These are phyloP conservation scores for Poecilia wingei DNA, from an alignment of 2,797 vertebrate genomes.

Conservation along the genomic window DNA sequence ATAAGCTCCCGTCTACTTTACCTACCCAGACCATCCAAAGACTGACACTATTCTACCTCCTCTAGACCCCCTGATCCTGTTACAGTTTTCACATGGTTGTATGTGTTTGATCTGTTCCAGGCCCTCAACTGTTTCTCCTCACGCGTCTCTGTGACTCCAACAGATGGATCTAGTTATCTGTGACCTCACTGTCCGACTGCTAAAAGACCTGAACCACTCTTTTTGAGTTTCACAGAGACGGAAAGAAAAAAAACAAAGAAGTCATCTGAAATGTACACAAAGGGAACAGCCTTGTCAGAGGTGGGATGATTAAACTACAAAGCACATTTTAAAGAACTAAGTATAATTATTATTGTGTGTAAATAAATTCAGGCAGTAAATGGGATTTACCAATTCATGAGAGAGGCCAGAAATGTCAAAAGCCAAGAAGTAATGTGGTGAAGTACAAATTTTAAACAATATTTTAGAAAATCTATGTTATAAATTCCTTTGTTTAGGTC, in stretches of 20 bases:
- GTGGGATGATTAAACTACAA: background rate
- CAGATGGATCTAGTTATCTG: conserved; percentile 55
- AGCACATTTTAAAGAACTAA: background rate
- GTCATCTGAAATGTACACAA: conserved; percentile 24
- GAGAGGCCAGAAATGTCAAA: background rate
- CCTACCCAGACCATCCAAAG: conserved; percentile 3
- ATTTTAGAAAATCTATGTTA: background rate
- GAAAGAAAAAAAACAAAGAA: background rate
- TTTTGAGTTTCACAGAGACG: conserved; percentile 33
- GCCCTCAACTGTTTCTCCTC: conserved; percentile 39
- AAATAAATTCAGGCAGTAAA: background rate
- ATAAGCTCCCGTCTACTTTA: conserved; percentile 57
- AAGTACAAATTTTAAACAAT: background rate
- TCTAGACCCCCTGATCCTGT: conserved; percentile 55
- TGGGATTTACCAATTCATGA: background rate
- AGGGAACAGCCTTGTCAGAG: background rate
- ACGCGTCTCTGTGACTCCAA: conserved; percentile 47
- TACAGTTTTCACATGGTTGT: conserved; percentile 50
- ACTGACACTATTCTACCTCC: conserved; percentile 32
- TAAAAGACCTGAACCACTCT: conserved; percentile 43
- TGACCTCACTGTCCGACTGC: conserved; percentile 55
- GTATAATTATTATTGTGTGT: background rate
- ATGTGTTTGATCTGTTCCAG: conserved; percentile 64
- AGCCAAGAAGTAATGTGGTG: background rate
- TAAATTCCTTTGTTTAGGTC: no score